A percentile compares a stretch with the other conserved stretches of the same genome.
These are phyloP conservation scores for Choristoneura fumiferana DNA, from an alignment of 1,140 invertebrate species.

Conservation along the genomic window DNA sequence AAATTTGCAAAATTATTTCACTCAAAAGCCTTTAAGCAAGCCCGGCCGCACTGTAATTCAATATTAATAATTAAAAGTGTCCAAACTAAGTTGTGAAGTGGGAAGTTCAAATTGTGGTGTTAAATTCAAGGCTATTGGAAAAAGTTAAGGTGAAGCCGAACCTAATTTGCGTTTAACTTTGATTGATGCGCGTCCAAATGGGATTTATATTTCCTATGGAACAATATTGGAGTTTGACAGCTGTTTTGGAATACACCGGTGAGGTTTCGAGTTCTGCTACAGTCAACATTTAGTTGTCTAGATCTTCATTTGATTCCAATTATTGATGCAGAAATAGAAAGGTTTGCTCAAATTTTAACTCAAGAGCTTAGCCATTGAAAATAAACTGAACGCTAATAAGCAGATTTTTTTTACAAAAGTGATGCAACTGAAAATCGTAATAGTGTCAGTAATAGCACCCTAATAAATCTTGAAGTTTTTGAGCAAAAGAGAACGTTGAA, in stretches of 20 bases:
- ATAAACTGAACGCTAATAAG: no score
- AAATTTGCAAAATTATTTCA: neutral
- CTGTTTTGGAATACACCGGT: neutral
- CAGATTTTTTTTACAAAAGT: no score
- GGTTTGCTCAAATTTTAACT: no score
- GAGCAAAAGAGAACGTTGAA: no score
- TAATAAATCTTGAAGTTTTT: no score
- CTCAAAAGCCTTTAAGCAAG: neutral
- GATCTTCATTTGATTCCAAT: no score
- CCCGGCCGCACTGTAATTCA: neutral
- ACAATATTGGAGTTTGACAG: neutral
- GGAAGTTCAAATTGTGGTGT: slow-evolving; percentile 10
- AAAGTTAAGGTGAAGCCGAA: neutral
- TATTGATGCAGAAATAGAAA: no score
- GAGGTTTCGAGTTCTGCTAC: neutral
- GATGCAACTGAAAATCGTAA: no score
- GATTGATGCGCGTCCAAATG: slow-evolving; percentile 4
- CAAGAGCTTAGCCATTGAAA: no score
- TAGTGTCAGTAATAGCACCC: no score
- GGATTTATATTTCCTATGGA: neutral
- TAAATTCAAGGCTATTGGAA: slow-evolving; percentile 15
- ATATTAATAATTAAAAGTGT: slow-evolving; percentile 19
- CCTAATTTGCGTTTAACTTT: slow-evolving; percentile 6
- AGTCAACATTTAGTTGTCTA: no score
- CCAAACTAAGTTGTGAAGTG: slow-evolving; percentile 9